Evolutionary conservation across 2,797 vertebrate species (phyloP), one percentile per base, ranked within the genome.

Genomic region (Phataginus tetradactyla): DNA sequence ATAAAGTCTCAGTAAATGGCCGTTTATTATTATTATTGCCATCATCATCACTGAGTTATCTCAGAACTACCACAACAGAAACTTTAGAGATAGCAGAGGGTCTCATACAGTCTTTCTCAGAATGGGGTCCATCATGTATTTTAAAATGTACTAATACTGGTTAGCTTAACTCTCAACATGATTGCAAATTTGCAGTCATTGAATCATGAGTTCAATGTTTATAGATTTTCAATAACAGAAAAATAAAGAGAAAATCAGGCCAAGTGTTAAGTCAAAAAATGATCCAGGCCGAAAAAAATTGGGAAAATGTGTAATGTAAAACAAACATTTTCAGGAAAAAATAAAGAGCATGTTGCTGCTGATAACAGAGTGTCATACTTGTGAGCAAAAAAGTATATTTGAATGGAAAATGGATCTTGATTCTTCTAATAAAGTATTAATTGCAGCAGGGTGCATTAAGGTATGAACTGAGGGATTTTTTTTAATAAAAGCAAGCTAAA

Each of bases 151-250:
- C 84, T 39, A 90, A 68, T 79, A 77, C 63, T 53, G 64, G 57
- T 49, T 81, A 94, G 72, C 29, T 68, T 92, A 32, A 97, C 34
- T 77, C 0, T 4, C n/a, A 42, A 34, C 11, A 5, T 88, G 32
- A 77, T 10, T 83, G 37, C 4, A 71, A 94, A 93, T 39, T 6
- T 81, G 42, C 49, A 75, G 12, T 93, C 53, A n/a, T 74, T 92
- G 63, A 83, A 94, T 49, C 18, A 66, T 88, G 10, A 21, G 12
- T 18, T 94, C 34, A 79, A 66, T n/a, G 0, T 69, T 88, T 86
- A 71, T 39, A 94, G 23, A 39, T 86, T 96, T 95, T 77, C 34
- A 92, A 74, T 69, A 95, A 85, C 6, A 20, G 23, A 45, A 96
- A 75, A 64, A 13, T 37, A 53, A 45, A n/a, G 39, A 55, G 34